Conservation (phyloP, 2,888 invertebrate genomes). For the Bombylius major region DNA sequence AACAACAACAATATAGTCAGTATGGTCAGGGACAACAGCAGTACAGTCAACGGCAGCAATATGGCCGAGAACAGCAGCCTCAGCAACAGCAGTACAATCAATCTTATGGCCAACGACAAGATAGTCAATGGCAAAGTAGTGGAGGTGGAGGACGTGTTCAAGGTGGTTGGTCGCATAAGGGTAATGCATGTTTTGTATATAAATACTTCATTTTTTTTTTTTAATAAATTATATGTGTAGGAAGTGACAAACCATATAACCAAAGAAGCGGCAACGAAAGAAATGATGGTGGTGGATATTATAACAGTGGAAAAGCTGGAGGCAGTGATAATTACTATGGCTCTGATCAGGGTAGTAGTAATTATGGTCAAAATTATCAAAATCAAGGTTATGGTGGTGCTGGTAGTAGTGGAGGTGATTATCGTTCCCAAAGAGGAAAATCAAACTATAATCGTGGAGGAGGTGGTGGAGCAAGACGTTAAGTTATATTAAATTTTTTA, state of each 20-base stretch:
- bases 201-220: too few relatives aligned
- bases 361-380: slow-evolving; percentile 1
- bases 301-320: not conserved
- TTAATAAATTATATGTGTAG: not conserved
- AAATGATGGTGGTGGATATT: not conserved
- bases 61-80: not conserved
- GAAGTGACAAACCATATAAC: not conserved
- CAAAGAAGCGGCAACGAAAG: not conserved
- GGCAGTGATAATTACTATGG: not conserved
- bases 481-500: too few relatives aligned
- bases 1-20: slow-evolving; percentile 1
- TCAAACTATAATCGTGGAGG: slow-evolving; percentile 6
- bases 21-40: not conserved
- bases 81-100: slow-evolving; percentile 5
- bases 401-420: not conserved
- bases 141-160: slow-evolving; percentile 34
- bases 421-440: not conserved
- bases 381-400: not conserved
- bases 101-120: slow-evolving; percentile 10
- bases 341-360: not conserved
- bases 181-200: not conserved
- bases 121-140: slow-evolving; percentile 5
- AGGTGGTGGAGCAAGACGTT: not conserved
- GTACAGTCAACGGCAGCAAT: slow-evolving; percentile 13
- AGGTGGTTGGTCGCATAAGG: slow-evolving; percentile 30